Conservation (phyloP, 2,113 vertebrate species). For the Emydocephalus ijimae region DNA sequence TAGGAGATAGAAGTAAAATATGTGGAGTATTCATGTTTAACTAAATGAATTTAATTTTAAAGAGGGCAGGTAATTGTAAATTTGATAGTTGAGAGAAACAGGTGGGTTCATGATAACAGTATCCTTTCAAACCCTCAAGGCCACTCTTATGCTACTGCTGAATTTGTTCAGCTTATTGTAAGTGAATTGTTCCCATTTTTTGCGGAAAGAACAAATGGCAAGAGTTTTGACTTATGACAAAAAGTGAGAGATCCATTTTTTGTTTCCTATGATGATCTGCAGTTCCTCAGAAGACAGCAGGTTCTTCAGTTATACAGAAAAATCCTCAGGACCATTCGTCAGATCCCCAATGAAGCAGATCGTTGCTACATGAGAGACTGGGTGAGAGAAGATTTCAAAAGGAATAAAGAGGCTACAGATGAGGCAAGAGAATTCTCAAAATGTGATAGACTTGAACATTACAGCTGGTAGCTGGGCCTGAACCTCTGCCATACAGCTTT, state of each 20-base stretch:
- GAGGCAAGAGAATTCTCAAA: conserved; percentile 69
- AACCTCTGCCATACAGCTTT: fast-evolving
- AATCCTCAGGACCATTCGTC: conserved; percentile 77
- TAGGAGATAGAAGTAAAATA: neutral
- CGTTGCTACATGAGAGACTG: conserved; percentile 80
- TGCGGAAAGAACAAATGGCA: neutral
- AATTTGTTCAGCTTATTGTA: neutral
- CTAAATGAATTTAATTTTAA: neutral
- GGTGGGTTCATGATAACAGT: neutral
- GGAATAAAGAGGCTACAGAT: conserved; percentile 80
- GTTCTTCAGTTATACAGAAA: conserved; percentile 84
- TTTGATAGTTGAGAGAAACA: neutral
- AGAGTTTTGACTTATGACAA: neutral
- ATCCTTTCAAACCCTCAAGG: neutral
- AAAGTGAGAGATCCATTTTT: neutral
- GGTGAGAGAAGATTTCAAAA: conserved; percentile 87
- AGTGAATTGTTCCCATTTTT: neutral
- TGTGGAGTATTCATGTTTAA: neutral
- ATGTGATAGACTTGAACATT: neutral
- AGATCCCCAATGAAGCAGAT: conserved; percentile 78
- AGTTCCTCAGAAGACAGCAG: conserved; percentile 89
- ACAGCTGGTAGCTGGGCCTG: fast-evolving
- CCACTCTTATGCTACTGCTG: neutral
- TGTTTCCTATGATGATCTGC: neutral
- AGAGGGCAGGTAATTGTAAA: neutral